Conservation (phyloP, 2,888 invertebrate species). For the Lithophane leautieri region DNA sequence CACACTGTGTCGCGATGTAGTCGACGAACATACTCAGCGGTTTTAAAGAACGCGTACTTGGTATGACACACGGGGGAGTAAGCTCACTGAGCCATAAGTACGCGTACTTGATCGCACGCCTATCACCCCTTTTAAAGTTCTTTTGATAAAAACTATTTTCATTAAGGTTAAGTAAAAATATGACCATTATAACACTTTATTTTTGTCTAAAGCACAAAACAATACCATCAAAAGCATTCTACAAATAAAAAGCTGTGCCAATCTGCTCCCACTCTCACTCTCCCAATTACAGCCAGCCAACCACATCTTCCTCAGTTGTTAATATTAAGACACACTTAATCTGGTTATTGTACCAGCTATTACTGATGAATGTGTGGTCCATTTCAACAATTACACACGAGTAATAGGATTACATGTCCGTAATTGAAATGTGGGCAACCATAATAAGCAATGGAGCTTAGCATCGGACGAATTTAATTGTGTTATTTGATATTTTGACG, state of each 20-base stretch:
- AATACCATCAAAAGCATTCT: not conserved
- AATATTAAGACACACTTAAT: conserved; percentile 55
- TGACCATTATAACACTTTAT: not conserved
- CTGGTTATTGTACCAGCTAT: conserved; percentile 57
- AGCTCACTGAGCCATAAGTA: no score
- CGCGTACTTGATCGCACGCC: no score
- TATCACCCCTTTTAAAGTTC: no score
- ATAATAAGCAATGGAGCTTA: conserved; percentile 48
- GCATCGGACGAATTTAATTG: conserved; percentile 43
- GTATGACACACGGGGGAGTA: no score
- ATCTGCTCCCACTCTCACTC: not conserved
- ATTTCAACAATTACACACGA: conserved; percentile 54
- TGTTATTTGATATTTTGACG: conserved; percentile 44
- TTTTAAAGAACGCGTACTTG: no score
- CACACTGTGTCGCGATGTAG: no score
- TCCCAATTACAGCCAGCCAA: conserved; percentile 30
- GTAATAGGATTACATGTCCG: conserved; percentile 62
- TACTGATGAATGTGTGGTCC: conserved; percentile 47
- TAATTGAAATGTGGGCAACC: conserved; percentile 62
- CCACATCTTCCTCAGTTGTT: conserved; percentile 22
- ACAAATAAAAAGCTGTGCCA: conserved; percentile 13
- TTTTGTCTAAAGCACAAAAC: not conserved
- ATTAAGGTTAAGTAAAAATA: not conserved
- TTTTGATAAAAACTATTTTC: not conserved
- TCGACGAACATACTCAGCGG: no score